Conservation (phyloP, 2,888 invertebrate genomes). For the Biston betularia region DNA sequence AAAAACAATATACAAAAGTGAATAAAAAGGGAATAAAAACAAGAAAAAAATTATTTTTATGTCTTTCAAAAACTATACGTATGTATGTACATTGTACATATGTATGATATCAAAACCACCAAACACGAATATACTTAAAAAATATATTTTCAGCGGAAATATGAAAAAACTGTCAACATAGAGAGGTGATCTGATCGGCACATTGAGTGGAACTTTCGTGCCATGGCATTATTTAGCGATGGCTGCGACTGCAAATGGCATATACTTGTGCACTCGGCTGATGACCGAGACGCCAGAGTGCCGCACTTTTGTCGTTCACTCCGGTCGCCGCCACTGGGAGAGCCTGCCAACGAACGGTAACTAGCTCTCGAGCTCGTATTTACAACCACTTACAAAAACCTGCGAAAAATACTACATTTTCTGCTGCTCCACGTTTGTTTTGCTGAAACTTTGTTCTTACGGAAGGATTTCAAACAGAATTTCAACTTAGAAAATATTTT, state of each 20-base stretch:
- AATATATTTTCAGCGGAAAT: slow-evolving; percentile 32
- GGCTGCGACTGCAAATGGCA: slow-evolving; percentile 46
- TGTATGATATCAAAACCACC: no score
- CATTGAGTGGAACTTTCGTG: slow-evolving; percentile 25
- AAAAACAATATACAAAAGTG: no score
- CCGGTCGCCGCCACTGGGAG: slow-evolving; percentile 30
- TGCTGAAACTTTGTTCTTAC: slow-evolving; percentile 12
- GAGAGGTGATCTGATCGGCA: slow-evolving; percentile 16
- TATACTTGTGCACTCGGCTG: slow-evolving; percentile 26
- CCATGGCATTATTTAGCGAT: slow-evolving; percentile 49
- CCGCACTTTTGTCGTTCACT: slow-evolving; percentile 31
- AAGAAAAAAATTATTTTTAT: no score
- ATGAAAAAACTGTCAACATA: slow-evolving; percentile 37
- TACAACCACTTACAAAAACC: slow-evolving; percentile 38
- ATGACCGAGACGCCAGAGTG: slow-evolving; percentile 37
- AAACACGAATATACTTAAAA: slow-evolving; percentile 13
- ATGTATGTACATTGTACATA: background rate
- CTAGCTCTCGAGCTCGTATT: slow-evolving; percentile 31
- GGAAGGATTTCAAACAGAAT: slow-evolving; percentile 10
- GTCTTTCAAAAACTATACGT: no score
- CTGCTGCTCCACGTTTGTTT: slow-evolving; percentile 23
- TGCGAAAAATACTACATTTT: slow-evolving; percentile 37
- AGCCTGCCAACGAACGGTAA: slow-evolving; percentile 36
- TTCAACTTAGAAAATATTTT: slow-evolving; percentile 29
- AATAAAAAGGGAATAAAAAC: no score